Evolutionary conservation across 2,797 vertebrate genomes (phyloP), one percentile per base, ranked within the genome.

Genomic region (Caiman crocodilus): DNA sequence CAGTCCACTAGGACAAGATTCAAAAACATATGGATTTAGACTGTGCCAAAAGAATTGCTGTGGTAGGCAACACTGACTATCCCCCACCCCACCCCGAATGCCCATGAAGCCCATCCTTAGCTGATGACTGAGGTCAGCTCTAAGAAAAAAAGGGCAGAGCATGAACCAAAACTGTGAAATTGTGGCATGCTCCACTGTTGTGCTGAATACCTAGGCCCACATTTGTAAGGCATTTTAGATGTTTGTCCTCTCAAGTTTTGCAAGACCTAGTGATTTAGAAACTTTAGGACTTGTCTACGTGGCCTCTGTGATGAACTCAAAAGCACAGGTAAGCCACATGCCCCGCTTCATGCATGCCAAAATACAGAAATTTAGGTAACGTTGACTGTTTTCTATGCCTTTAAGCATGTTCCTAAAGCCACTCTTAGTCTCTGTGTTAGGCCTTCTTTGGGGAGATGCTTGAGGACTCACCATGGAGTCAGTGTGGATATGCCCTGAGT

Each of bases 211-310:
- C 21, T 69, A 12, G 32, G 75, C 71, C 57, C 8, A 35, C 35
- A 11, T 75, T 90, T 86, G 86, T 73, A 77, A 73, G 35, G 79
- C 96, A 87, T 81, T 91, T 81, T 80, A 95, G 92, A 73, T 67
- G 60, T 18, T 35, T 4, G 12, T 23, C 14, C 87, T 4, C 1
- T 4, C 1, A 77, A 50, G 57, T 58, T 25, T 23, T 89, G 23
- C 14, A 90, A 73, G 63, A 30, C 15, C 88, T 79, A 79, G 71
- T 55, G 63, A 83, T 21, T 89, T 74, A 0, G 0, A 76, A 82
- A n/a, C 71, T 50, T 50, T 3, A 50, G 9, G 42, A 10, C 42
- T 50, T 50, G 42, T 50, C 42, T 50, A 10, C 10, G 10, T 50
- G 42, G 42, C 42, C 42, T 50, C 9, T 50, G 42, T 50, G 42